phyloP scores from a whole-genome alignment of 2,113 vertebrate species.

The Mystacornis crossleyi region DNA sequence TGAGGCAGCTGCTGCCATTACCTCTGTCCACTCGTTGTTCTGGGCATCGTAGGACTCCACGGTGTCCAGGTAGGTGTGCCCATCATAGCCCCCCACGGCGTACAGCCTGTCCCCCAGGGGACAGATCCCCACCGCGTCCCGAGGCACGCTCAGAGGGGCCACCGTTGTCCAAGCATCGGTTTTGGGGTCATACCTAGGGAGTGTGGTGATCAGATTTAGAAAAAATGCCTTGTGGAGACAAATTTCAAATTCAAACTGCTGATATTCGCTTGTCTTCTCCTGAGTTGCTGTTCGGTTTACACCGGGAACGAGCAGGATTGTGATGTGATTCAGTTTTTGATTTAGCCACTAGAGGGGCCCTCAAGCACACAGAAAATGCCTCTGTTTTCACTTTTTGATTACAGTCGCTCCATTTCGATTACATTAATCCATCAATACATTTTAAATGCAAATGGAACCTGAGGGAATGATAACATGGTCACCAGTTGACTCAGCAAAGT shows the following conservation, averaged over 20 bases:
- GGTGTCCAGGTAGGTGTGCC: slow-evolving; percentile 88
- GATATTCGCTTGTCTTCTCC: not conserved
- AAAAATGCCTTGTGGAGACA: not conserved
- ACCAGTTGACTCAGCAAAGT: not conserved
- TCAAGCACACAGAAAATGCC: not conserved
- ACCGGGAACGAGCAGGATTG: rapidly evolving
- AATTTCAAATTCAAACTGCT: not conserved
- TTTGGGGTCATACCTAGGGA: slow-evolving; percentile 91
- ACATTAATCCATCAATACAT: not conserved
- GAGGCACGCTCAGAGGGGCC: slow-evolving; percentile 87
- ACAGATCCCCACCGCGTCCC: slow-evolving; percentile 92
- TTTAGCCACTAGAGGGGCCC: slow-evolving; percentile 51
- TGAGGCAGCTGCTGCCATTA: slow-evolving; percentile 25
- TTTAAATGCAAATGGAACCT: not conserved
- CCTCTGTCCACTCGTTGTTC: slow-evolving; percentile 97
- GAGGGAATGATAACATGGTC: not conserved
- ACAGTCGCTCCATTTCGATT: not conserved
- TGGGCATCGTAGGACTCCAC: slow-evolving; percentile 96
- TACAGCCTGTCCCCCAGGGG: slow-evolving; percentile 90
- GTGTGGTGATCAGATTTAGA: not conserved
- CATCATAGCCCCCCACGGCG: slow-evolving; percentile 94
- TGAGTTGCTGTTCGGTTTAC: rapidly evolving
- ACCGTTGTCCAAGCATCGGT: slow-evolving; percentile 93
- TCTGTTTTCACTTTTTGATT: not conserved
- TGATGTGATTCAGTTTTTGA: not conserved